Base-by-base conservation (phyloP, 2,113 vertebrate genomes). In the Columba livia region DNA sequence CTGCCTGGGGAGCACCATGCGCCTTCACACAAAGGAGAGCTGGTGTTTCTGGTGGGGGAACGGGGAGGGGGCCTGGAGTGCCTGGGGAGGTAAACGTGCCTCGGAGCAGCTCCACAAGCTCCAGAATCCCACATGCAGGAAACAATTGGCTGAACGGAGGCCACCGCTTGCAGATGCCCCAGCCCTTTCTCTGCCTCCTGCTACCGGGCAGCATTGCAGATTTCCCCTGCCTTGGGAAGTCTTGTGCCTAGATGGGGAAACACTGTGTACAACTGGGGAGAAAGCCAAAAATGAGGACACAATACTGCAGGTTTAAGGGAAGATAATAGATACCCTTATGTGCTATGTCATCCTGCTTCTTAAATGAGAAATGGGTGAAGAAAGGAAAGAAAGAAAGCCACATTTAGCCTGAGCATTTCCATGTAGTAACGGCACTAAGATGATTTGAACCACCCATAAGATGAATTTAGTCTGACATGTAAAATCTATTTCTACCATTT, bases 401-500 rank as follows among this genome's bases (percentile, higher is more conserved):
- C n/a, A 48, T 91, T 80, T 79, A 65, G 48, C 62, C 70, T 71
- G 84, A 82, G 91, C n/a, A 17, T 80, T 90, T 91, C 87, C 82
- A 71, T 89, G 57, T 87, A 90, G 47, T 80, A 73, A 70, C 89
- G 74, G n/a, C 79, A 60, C 54, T 80, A 34, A 90, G 65, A 78
- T 0, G 34, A 85, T 87, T 71, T 95, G 86, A 93, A 83, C 88
- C 94, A 85, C 54, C 77, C 70, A 74, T 53, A 82, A 79, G 85
- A 90, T 93, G 38, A 81, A 85, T 96, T 90, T 94, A 93, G 73
- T 48, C 86, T 83, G 81, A 80, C 7, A 0, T 79, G 79, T 95
- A 88, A 96, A 96, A 96, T 85, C 89, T 91, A 60, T 86, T 94
- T 86, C 80, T 81, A 29, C 62, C 88, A 91, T 94, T 95, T 93